These are phyloP conservation scores for Chydorus sphaericus DNA, from an alignment of 2,888 invertebrate species.

Conservation along the genomic window DNA sequence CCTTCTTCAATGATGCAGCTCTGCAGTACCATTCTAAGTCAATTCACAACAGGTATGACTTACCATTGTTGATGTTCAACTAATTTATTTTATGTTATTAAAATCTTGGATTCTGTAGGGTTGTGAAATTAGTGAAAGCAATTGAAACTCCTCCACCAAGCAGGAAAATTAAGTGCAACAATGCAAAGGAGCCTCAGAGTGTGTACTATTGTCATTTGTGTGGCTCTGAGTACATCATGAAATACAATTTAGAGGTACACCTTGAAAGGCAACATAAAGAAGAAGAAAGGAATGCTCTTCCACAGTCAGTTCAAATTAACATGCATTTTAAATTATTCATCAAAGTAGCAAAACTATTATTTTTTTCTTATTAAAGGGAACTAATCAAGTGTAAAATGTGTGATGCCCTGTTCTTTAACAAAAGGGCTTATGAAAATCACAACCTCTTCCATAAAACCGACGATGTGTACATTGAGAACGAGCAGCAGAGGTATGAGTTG, in stretches of 20 bases:
- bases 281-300: conserved; percentile 33
- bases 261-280: conserved; percentile 36
- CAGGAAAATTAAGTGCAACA: conserved; percentile 37
- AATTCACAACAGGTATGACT: conserved; percentile 32
- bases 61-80: not conserved
- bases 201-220: conserved; percentile 43
- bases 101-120: not conserved
- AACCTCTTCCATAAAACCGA: conserved; percentile 43
- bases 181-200: conserved; percentile 36
- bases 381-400: conserved; percentile 47
- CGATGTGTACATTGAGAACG: conserved; percentile 44
- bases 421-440: conserved; percentile 47
- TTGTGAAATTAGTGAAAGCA: conserved; percentile 24
- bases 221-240: conserved; percentile 49
- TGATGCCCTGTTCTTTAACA: conserved; percentile 46
- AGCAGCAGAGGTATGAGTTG: conserved; percentile 32
- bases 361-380: conserved; percentile 27
- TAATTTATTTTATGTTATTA: not conserved
- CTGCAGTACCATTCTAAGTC: conserved; percentile 41
- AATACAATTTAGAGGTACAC: conserved; percentile 48
- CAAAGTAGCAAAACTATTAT: not conserved
- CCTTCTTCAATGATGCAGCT: conserved; percentile 40
- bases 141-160: conserved; percentile 37
- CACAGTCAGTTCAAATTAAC: conserved; percentile 18
- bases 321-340: not conserved